Evolutionary conservation across 2,888 invertebrate genomes (phyloP).

Genomic region (Operophtera brumata): DNA sequence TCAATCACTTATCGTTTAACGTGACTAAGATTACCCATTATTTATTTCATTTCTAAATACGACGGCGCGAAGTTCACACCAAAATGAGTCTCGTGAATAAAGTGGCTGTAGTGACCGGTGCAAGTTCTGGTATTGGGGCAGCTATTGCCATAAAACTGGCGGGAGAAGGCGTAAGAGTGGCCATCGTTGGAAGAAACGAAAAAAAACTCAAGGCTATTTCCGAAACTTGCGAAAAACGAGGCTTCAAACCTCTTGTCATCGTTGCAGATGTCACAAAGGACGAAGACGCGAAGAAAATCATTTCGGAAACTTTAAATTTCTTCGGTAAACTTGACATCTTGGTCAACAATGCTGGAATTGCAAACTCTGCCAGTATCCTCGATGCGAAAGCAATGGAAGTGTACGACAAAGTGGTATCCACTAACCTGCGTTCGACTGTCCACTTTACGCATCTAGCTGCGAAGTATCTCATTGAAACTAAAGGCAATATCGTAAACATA

Average conservation of each 20-base stretch:
- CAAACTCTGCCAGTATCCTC: slow-evolving; percentile 22
- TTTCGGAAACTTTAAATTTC: slow-evolving; percentile 31
- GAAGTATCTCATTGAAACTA: slow-evolving; percentile 39
- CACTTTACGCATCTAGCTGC: slow-evolving; percentile 38
- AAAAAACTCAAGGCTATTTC: slow-evolving; percentile 33
- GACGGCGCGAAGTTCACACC: no score
- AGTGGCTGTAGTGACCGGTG: slow-evolving; percentile 50
- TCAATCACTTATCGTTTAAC: no score
- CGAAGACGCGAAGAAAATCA: slow-evolving; percentile 35
- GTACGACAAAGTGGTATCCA: slow-evolving; percentile 38
- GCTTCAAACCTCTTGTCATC: slow-evolving; percentile 32
- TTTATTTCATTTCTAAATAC: no score
- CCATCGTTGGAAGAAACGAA: slow-evolving; percentile 36
- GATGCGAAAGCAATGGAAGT: slow-evolving; percentile 34
- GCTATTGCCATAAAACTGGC: slow-evolving; percentile 41
- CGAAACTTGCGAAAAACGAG: slow-evolving; percentile 22
- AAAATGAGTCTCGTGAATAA: slow-evolving; percentile 23
- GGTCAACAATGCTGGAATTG: slow-evolving; percentile 44
- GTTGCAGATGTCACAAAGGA: slow-evolving; percentile 41
- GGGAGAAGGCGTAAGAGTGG: slow-evolving; percentile 30
- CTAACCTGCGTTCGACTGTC: slow-evolving; percentile 41
- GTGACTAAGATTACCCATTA: no score
- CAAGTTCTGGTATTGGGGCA: slow-evolving; percentile 52
- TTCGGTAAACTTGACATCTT: slow-evolving; percentile 40
- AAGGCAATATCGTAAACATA: slow-evolving; percentile 47